These are phyloP conservation scores for Vireo griseus DNA, from an alignment of 2,797 vertebrate genomes.

Conservation along the genomic window DNA sequence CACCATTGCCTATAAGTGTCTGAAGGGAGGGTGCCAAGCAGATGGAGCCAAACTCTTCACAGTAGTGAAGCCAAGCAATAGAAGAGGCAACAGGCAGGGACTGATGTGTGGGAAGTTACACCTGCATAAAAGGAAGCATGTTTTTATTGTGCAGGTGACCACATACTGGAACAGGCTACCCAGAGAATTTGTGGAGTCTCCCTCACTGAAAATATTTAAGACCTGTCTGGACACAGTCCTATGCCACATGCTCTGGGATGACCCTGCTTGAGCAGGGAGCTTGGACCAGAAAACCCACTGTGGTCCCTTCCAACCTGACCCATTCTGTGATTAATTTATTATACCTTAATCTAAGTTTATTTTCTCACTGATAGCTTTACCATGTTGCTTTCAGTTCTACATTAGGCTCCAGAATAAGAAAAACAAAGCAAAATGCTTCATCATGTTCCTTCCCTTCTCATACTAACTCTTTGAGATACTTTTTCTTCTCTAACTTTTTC, in stretches of 20 bases:
- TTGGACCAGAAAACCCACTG: not conserved
- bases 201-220: not conserved
- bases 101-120: not conserved
- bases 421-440: not conserved
- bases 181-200: not conserved
- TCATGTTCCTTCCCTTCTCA: not conserved
- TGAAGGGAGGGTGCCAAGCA: not conserved
- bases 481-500: not conserved
- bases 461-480: not conserved
- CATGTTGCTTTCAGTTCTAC: not conserved
- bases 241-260: not conserved
- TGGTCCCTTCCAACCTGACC: not conserved
- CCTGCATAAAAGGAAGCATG: accelerated
- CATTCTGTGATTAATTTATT: not conserved
- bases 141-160: not conserved
- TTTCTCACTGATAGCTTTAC: not conserved
- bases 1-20: not conserved
- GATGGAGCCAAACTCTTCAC: not conserved
- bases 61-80: not conserved
- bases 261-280: too few relatives aligned
- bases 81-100: not conserved
- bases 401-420: not conserved
- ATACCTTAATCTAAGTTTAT: not conserved
- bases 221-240: not conserved
- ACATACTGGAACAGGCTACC: not conserved